Conservation (phyloP, 2,888 invertebrate species). For the Augiades crinisus region DNA sequence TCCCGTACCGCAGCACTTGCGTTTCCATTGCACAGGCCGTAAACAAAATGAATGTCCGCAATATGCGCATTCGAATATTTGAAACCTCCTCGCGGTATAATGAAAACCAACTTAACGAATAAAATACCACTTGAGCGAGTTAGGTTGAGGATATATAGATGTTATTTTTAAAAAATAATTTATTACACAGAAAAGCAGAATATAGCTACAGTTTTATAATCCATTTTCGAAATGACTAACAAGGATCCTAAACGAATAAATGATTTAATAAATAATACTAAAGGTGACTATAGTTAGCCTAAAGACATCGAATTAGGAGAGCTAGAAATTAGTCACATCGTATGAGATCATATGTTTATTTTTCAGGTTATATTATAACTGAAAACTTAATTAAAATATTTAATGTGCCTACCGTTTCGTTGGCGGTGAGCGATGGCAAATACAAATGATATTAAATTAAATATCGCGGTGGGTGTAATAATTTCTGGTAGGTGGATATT, state of each 20-base stretch:
- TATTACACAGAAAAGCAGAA: too few species aligned
- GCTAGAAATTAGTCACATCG: too few species aligned
- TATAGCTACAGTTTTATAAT: too few species aligned
- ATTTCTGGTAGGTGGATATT: constrained; percentile 40
- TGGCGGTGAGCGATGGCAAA: constrained; percentile 66
- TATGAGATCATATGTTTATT: too few species aligned
- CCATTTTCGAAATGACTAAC: too few species aligned
- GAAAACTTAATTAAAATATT: constrained; percentile 77
- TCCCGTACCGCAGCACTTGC: not conserved
- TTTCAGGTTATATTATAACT: too few species aligned
- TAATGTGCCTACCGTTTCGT: constrained; percentile 67
- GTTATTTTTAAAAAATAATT: too few species aligned
- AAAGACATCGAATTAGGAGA: too few species aligned
- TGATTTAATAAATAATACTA: too few species aligned
- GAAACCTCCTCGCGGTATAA: not conserved
- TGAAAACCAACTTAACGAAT: not conserved
- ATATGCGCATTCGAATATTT: not conserved
- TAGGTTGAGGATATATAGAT: too few species aligned
- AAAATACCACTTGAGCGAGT: not conserved
- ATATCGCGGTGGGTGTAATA: constrained; percentile 58
- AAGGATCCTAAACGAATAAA: too few species aligned
- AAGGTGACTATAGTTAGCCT: too few species aligned
- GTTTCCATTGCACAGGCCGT: constrained; percentile 1
- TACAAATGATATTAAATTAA: constrained; percentile 75
- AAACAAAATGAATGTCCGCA: not conserved